A percentile compares a stretch with the other conserved stretches of the same genome.
phyloP scores from a whole-genome alignment of 2,888 invertebrate species.

The Thymelicus sylvestris region DNA sequence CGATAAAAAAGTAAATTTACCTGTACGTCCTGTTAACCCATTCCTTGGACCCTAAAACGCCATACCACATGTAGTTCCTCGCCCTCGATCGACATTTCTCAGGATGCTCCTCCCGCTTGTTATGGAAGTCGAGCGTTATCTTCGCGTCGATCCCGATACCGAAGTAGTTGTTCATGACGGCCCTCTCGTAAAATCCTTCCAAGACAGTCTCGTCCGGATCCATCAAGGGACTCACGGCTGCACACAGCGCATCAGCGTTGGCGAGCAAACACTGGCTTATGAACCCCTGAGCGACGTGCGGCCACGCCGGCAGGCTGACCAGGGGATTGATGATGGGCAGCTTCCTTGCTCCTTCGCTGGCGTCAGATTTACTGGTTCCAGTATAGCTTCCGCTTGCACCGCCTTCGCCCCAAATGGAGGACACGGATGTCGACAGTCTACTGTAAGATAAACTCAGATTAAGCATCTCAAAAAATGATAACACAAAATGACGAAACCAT shows the following conservation, averaged over 20 bases:
- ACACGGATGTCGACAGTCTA: slow-evolving; percentile 80
- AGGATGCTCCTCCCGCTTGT: slow-evolving; percentile 98
- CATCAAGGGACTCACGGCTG: slow-evolving; percentile 97
- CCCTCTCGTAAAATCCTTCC: slow-evolving; percentile 96
- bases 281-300: slow-evolving; percentile 92
- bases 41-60: slow-evolving; percentile 91
- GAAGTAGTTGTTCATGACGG: slow-evolving; percentile 99
- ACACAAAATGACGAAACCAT: not conserved
- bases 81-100: slow-evolving; percentile 97
- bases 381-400: slow-evolving; percentile 53
- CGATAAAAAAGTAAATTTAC: slow-evolving; percentile 47
- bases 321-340: slow-evolving; percentile 96
- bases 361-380: slow-evolving; percentile 68
- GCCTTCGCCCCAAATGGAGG: slow-evolving; percentile 81
- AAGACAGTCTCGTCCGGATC: slow-evolving; percentile 95
- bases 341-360: slow-evolving; percentile 86
- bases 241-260: slow-evolving; percentile 98
- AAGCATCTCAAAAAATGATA: slow-evolving; percentile 10
- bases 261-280: slow-evolving; percentile 97
- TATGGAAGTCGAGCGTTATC: slow-evolving; percentile 98
- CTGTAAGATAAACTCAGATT: slow-evolving; percentile 42
- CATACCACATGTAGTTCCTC: slow-evolving; percentile 98
- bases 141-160: slow-evolving; percentile 99
- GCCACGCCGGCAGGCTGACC: slow-evolving; percentile 94
- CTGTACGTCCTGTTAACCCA: slow-evolving; percentile 96